Evolutionary conservation across 2,888 invertebrate species (phyloP), one percentile per base, ranked within the genome.

Genomic region (Orthonevra nobilis): DNA sequence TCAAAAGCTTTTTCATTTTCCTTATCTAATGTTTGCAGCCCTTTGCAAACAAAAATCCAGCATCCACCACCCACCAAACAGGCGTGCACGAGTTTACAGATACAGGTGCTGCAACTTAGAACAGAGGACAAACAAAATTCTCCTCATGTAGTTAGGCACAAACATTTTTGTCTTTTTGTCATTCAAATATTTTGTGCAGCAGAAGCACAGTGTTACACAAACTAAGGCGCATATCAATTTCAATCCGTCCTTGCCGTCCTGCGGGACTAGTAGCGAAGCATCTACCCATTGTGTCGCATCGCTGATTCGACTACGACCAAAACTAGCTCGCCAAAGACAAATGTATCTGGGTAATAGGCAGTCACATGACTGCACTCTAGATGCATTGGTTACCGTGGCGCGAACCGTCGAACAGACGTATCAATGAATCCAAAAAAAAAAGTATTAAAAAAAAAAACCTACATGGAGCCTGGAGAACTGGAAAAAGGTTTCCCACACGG

Each of bases 21-120:
- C 77, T 77, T 77, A 77, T 77, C 77, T 64, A 58, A 50, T 38
- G 58, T 54, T 64, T 70, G 77, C 77, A 77, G 77, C 58, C 23
- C 60, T 50, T 20, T 46, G 28, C 30, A 38, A 64, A 68, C 54
- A 68, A 58, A 75, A 60, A 58, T 48, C 17, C 36, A 28, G 20
- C n/a, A 19, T 19, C 23, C 61, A 10, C 26, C 20, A 26, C 20
- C 14, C 54, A 26, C n/a, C 10, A 30, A 34, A 26, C 23, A 36
- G 42, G 12, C 34, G 36, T 23, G 26, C 17, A 42, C 23, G 20
- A 15, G 26, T 23, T n/a, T 15, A 23, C 3, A 5, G 23, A 23
- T 30, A 20, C 26, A 23, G 20, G 10, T 26, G 56, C 15, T 28
- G 23, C 23, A 23, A 10, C n/a, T 34, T 23, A 17, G 26, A 19